Evolutionary conservation across 1,140 invertebrate genomes (phyloP).

Genomic region (Pseudomyrmex concolor): DNA sequence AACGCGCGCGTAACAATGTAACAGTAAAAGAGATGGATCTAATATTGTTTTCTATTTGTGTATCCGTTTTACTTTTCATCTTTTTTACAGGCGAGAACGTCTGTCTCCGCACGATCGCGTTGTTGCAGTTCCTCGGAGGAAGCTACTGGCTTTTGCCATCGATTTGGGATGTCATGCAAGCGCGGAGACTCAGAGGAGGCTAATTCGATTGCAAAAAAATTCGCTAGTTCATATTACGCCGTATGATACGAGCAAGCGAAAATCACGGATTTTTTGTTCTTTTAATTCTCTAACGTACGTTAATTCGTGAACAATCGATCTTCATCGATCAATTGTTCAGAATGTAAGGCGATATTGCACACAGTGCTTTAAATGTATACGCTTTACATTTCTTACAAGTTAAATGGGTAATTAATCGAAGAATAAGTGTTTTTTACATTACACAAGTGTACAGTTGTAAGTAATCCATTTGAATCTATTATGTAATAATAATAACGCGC

Average conservation of each 20-base stretch:
- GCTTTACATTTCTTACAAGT: background rate
- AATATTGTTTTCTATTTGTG: background rate
- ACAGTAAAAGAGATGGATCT: background rate
- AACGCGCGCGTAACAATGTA: background rate
- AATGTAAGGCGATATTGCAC: constrained; percentile 2
- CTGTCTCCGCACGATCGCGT: constrained; percentile 42
- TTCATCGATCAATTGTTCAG: background rate
- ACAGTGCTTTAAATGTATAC: background rate
- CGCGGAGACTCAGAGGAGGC: background rate
- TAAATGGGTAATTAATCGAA: background rate
- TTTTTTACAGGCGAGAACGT: constrained; percentile 48
- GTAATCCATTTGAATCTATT: no score
- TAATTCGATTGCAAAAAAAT: constrained; percentile 6
- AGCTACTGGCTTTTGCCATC: constrained; percentile 57
- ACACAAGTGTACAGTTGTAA: background rate
- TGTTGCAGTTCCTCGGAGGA: constrained; percentile 66
- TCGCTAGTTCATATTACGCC: no score
- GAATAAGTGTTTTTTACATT: constrained; percentile 14
- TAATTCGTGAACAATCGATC: background rate
- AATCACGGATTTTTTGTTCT: background rate
- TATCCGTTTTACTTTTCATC: background rate
- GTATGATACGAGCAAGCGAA: no score
- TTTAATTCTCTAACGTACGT: background rate
- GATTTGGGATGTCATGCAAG: constrained; percentile 35
- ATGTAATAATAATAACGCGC: constrained; percentile 16